A percentile compares a stretch with the other conserved stretches of the same genome.
Evolutionary conservation across 2,888 invertebrate species (phyloP).

Genomic region (Andrena bicolor): DNA sequence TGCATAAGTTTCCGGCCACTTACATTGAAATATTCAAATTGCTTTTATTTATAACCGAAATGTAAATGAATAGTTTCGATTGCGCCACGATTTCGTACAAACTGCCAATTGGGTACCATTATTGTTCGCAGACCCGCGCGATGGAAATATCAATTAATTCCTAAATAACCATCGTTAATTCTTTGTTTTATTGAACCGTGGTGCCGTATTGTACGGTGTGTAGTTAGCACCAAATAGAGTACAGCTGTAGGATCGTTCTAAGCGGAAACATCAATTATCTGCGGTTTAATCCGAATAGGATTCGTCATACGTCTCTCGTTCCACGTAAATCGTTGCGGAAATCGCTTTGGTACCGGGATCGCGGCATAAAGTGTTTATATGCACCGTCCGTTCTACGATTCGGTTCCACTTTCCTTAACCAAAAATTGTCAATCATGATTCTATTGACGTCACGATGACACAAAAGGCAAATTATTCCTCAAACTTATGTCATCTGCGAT

Average conservation of each 20-base stretch:
- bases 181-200: slow-evolving; percentile 1
- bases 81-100: background rate
- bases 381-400: background rate
- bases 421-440: slow-evolving; percentile 6
- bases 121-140: background rate
- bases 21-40: background rate
- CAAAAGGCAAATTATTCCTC: background rate
- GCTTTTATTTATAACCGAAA: background rate
- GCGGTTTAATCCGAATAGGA: slow-evolving; percentile 20
- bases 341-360: slow-evolving; percentile 9
- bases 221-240: background rate
- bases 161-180: slow-evolving; percentile 17
- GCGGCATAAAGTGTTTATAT: background rate
- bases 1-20: background rate
- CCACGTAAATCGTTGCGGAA: background rate
- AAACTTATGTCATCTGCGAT: background rate
- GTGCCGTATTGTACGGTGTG: too few species aligned
- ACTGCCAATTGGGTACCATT: background rate
- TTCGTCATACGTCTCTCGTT: background rate
- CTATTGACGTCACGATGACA: background rate
- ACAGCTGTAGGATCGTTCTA: slow-evolving; percentile 7
- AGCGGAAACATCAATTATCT: slow-evolving; percentile 22
- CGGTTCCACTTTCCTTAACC: background rate
- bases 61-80: background rate
- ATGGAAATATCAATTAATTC: slow-evolving; percentile 10